phyloP scores from a whole-genome alignment of 2,113 vertebrate species.

The Otocyon megalotis region DNA sequence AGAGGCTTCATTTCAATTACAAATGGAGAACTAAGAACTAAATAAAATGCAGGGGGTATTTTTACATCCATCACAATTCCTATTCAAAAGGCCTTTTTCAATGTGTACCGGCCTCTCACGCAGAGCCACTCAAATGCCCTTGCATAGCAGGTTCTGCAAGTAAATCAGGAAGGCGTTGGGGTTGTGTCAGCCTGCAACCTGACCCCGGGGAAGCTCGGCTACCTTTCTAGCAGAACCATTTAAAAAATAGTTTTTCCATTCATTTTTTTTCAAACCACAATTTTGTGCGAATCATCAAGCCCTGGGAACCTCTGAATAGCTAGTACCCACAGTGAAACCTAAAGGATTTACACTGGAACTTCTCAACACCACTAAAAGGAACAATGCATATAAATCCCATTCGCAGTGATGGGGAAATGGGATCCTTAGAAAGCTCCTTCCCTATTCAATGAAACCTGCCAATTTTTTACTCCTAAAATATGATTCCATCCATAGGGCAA shows the following conservation, averaged over 20 bases:
- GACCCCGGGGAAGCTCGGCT: not conserved
- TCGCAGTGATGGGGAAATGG: conserved; percentile 71
- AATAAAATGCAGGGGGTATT: conserved; percentile 51
- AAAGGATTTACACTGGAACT: conserved; percentile 67
- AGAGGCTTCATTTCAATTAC: conserved; percentile 66
- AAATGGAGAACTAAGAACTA: conserved; percentile 68
- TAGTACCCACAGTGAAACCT: conserved; percentile 55
- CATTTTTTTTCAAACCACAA: conserved; percentile 47
- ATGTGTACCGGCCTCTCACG: conserved; percentile 56
- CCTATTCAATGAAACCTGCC: conserved; percentile 78
- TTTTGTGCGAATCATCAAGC: conserved; percentile 59
- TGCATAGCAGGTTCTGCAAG: conserved; percentile 67
- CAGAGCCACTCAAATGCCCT: conserved; percentile 64
- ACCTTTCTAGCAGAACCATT: conserved; percentile 20
- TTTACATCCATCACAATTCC: conserved; percentile 60
- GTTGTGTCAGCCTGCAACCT: conserved; percentile 58
- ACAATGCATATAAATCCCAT: conserved; percentile 77
- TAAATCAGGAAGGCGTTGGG: conserved; percentile 50
- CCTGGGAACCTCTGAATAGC: not conserved
- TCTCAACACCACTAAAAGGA: conserved; percentile 60
- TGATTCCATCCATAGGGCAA: conserved; percentile 65
- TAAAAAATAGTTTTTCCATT: conserved; percentile 65
- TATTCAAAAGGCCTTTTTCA: conserved; percentile 68
- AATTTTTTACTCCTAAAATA: conserved; percentile 81
- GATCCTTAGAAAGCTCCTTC: conserved; percentile 81